Conservation (phyloP, 64 coral and sea anemone species). For the Astreopora myriophthalma region DNA sequence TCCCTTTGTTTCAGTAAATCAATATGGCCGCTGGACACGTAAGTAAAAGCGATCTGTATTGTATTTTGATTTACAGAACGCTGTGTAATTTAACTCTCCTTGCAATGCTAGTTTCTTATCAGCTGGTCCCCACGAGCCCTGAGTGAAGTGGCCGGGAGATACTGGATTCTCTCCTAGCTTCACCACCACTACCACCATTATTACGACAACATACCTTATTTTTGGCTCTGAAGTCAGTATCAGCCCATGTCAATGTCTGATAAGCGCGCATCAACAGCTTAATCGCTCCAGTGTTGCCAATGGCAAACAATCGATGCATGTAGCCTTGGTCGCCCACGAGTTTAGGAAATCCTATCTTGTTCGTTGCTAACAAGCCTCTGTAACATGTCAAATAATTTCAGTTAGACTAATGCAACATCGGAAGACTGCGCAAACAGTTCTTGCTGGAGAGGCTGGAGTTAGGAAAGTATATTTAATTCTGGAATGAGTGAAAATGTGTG, state of each 20-base stretch:
- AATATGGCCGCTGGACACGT: too few species aligned
- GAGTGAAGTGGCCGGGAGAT: too few species aligned
- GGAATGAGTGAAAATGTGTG: neutral
- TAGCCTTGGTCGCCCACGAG: conserved; percentile 69
- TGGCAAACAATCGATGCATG: conserved; percentile 90
- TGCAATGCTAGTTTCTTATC: too few species aligned
- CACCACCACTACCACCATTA: too few species aligned
- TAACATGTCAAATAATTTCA: neutral
- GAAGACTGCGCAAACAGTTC: neutral
- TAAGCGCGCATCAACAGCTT: conserved; percentile 64
- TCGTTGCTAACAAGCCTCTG: conserved; percentile 83
- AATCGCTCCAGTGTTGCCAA: conserved; percentile 74
- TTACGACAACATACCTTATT: conserved; percentile 62
- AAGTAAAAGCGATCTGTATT: too few species aligned
- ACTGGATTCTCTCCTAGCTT: too few species aligned
- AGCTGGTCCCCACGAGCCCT: too few species aligned
- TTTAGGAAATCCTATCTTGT: conserved; percentile 91
- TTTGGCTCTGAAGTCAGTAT: conserved; percentile 76
- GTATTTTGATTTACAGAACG: too few species aligned
- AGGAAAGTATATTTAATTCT: neutral
- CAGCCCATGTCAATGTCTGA: conserved; percentile 61
- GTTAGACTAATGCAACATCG: neutral
- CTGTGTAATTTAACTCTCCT: too few species aligned
- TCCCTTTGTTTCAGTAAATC: too few species aligned
- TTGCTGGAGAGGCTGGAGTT: too few species aligned